phyloP scores from a whole-genome alignment of 2,113 vertebrate genomes.

The Bettongia penicillata region DNA sequence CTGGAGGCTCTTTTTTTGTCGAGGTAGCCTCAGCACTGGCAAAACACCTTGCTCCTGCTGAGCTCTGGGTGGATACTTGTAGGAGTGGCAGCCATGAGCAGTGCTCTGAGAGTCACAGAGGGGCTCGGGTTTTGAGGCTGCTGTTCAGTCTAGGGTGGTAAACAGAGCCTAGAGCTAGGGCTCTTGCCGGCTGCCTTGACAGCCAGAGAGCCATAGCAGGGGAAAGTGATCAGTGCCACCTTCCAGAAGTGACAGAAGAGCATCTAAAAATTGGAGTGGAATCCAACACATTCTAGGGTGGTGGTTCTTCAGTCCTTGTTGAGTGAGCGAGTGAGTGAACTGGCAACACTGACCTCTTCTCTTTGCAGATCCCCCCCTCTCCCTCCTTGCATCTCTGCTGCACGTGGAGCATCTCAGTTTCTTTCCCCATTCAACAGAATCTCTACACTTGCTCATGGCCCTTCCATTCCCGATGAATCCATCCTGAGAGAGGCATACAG shows the following conservation, averaged over 20 bases:
- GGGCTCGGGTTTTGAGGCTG: too few species aligned
- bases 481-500: too few species aligned
- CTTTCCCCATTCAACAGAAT: background rate
- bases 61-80: too few species aligned
- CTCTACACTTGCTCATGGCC: rapidly evolving
- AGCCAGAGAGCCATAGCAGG: too few species aligned
- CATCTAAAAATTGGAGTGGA: background rate
- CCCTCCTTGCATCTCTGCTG: background rate
- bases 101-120: too few species aligned
- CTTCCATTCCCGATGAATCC: background rate
- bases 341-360: background rate
- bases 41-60: too few species aligned
- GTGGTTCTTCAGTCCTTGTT: background rate
- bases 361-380: too few species aligned
- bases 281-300: background rate
- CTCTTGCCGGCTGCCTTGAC: background rate
- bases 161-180: background rate
- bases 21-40: too few species aligned
- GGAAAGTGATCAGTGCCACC: background rate
- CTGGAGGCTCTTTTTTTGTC: too few species aligned
- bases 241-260: background rate
- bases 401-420: too few species aligned
- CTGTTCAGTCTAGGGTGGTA: too few species aligned
- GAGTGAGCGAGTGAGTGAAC: background rate
- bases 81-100: too few species aligned